Evolutionary conservation across 2,113 vertebrate genomes (phyloP), one percentile per base, ranked within the genome.

Genomic region (Sprattus sprattus): DNA sequence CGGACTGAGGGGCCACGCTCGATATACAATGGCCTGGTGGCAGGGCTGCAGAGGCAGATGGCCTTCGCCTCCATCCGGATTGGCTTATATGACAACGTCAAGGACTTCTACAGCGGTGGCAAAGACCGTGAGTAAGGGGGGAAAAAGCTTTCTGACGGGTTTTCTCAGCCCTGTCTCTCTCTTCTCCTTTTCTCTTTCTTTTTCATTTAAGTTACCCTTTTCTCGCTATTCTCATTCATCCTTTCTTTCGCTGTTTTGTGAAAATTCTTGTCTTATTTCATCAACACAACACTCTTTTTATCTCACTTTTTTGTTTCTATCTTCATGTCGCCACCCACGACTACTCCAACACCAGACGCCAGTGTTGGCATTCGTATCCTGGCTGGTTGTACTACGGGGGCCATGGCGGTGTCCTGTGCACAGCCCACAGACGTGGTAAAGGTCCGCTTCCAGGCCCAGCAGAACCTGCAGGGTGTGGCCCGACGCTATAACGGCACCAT

Each of bases 351-450:
- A 45, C 57, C 89, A 96, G 96, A 94, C 88, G 93, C 92, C 0
- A 89, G 95, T 25, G 90, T 96, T 2, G 91, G 93, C 10, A 95
- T 95, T 86, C 93, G 94, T 0, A 91, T 96, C 67, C 92, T 96
- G 60, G 95, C 95, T 5, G 96, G 96, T 50, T 94, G 94, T 86
- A 96, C 95, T 75, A 96, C 95, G 0, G 95, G 95, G 7, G 95
- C 95, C 0, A 89, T 95, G 92, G 95, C 96, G 0, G 95, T 96
- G 54, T 2, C 92, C 93, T 2, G 81, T 95, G 80, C 96, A 78
- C 96, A 96, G 87, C 96, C 95, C 9, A 96, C 96, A 0, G 96
- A 96, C 75, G 96, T 96, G 85, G 95, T 96, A 2, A 96, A 96
- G 91, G 95, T 96, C 49, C 89, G 93, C 0, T 96, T 96, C 90